These are phyloP conservation scores for Callionymus lyra DNA, from an alignment of 2,113 vertebrate genomes.

Conservation along the genomic window DNA sequence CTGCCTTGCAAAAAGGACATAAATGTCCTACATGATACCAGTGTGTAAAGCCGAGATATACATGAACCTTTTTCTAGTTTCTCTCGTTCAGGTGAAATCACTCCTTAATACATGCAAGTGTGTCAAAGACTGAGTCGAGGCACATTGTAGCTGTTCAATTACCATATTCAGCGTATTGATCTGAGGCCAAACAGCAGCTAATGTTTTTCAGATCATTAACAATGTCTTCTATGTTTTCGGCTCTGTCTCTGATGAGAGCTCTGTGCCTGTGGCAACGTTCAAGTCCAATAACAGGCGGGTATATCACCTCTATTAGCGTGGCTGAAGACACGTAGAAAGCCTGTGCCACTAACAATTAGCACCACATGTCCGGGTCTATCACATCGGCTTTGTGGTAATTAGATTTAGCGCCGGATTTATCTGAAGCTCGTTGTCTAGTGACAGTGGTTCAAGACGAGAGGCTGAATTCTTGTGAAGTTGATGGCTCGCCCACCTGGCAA, in stretches of 20 bases:
- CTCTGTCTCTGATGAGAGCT: slow-evolving; percentile 5
- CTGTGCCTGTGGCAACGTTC: slow-evolving; percentile 6
- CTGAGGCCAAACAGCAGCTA: slow-evolving; percentile 4
- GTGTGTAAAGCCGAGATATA: no score
- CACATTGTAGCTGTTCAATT: no score
- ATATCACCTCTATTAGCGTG: slow-evolving; percentile 22
- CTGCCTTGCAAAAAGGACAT: no score
- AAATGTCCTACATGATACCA: no score
- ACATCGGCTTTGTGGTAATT: slow-evolving; percentile 26
- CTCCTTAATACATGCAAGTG: no score
- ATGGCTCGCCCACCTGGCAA: no score
- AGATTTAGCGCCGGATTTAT: slow-evolving; percentile 31
- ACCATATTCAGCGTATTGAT: slow-evolving; percentile 6
- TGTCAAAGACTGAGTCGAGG: not conserved
- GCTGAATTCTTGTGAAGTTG: no score
- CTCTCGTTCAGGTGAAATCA: no score
- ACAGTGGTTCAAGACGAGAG: slow-evolving; percentile 17
- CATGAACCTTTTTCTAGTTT: no score
- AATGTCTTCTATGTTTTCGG: slow-evolving; percentile 13
- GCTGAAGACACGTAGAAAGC: slow-evolving; percentile 14
- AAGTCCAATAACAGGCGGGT: slow-evolving; percentile 17
- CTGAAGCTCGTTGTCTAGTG: slow-evolving; percentile 24
- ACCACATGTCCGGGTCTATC: slow-evolving; percentile 23
- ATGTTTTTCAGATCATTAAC: slow-evolving; percentile 21
- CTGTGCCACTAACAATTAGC: slow-evolving; percentile 33